Evolutionary conservation across 92 coral and sea anemone genomes (phyloP), one percentile per base, ranked within the genome.

Genomic region (Anthopleura xanthogrammica): DNA sequence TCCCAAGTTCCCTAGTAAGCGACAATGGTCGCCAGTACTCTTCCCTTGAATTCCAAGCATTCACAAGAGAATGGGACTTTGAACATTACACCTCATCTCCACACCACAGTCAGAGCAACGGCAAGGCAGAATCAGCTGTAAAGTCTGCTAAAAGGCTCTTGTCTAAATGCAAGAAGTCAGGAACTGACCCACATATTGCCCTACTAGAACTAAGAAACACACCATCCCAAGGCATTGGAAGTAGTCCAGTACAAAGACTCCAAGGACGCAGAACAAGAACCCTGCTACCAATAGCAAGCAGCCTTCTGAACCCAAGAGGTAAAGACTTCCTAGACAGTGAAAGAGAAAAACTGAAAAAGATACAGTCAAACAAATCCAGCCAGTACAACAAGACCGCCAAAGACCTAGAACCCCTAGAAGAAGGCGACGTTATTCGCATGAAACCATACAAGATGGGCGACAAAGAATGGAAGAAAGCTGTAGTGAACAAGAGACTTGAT

Each of bases 91-190:
- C 84, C 55, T 68, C 77, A 58, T 68, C 62, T 39, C 85, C 85
- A 22, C 77, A 77, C 29, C 73, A 81, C 76, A 66, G 85, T 17
- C 52, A 81, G 60, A 55, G 77, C 40, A 81, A 81, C 16, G 85
- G 85, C 17, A 81, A 81, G 41, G 85, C 78, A 60, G 85, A 81
- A 40, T 81, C 85, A 65, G 85, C 75, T 22, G 85, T 81, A n/a
- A 81, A 81, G 20, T 70, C 78, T 39, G 85, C 85, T n/a, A 81
- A 68, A 52, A 41, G 13, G 54, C 85, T 81, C 41, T 55, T 81
- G 36, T 77, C 77, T 16, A 81, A 81, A 65, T 75, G 64, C 56
- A 42, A 40, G 73, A 77, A 81, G 75, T 56, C 60, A 55, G 78
- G 85, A 62, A 11, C 55, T 3, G 65, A 81, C 12, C 85, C 85